Evolutionary conservation across 1,140 invertebrate genomes (phyloP).

Genomic region (Rhagoletis pomonella): DNA sequence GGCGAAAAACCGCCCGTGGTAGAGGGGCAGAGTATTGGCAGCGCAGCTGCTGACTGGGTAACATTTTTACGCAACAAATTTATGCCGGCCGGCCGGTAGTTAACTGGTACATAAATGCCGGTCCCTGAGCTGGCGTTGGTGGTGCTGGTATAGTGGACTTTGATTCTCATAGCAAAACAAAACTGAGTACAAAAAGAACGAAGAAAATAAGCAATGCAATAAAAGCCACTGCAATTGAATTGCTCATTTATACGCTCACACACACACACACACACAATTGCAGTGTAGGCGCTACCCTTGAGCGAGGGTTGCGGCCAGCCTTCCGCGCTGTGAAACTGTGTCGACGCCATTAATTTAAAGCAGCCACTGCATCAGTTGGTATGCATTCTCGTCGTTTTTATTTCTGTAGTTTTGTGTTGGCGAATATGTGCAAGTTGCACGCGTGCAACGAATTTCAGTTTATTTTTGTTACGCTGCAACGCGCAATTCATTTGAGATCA

Average conservation of each 20-base stretch:
- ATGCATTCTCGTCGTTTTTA: not conserved
- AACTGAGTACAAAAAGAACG: not conserved
- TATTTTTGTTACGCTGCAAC: not conserved
- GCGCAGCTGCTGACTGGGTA: not conserved
- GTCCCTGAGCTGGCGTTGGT: not conserved
- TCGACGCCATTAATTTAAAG: not conserved
- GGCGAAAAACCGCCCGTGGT: not conserved
- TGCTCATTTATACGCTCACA: not conserved
- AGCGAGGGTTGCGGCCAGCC: not conserved
- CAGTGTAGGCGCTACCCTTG: not conserved
- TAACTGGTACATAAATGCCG: not conserved
- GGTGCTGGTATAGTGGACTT: not conserved
- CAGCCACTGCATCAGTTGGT: not conserved
- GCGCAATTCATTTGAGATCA: not conserved
- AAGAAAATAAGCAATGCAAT: slow-evolving; percentile 4
- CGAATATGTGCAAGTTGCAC: not conserved
- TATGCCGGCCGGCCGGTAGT: slow-evolving; percentile 36
- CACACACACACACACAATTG: not conserved
- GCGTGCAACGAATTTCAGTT: slow-evolving; percentile 5
- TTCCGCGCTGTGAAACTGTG: not conserved
- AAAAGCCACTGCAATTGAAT: not conserved
- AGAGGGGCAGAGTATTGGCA: not conserved
- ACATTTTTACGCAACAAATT: not conserved
- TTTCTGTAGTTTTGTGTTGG: not conserved
- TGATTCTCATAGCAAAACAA: not conserved